A percentile compares a stretch with the other conserved stretches of the same genome.
phyloP scores from a whole-genome alignment of 1,140 invertebrate genomes.

The Aricia agestis region DNA sequence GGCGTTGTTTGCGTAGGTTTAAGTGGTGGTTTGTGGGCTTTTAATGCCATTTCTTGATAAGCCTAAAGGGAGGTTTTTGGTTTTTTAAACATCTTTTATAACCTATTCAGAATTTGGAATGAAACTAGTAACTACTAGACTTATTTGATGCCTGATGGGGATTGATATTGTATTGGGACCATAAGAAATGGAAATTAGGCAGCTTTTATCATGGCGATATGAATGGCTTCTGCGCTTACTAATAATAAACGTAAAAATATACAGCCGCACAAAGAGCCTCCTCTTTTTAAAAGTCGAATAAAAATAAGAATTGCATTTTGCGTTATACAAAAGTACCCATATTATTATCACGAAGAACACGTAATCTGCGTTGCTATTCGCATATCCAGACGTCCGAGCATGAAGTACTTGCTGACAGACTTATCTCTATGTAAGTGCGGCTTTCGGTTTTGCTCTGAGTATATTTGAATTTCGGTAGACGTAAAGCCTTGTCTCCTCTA shows the following conservation, averaged over 20 bases:
- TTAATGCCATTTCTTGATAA: too few relatives aligned
- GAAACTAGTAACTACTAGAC: too few relatives aligned
- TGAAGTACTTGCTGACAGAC: background rate
- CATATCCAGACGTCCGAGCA: background rate
- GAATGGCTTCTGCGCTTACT: too few relatives aligned
- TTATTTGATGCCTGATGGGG: too few relatives aligned
- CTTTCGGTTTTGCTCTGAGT: background rate
- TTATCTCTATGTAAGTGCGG: background rate
- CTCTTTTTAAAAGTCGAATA: background rate
- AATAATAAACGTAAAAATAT: too few relatives aligned
- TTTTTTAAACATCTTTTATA: too few relatives aligned
- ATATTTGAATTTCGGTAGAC: constrained; percentile 6
- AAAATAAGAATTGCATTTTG: background rate
- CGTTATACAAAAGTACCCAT: background rate
- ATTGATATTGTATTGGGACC: too few relatives aligned
- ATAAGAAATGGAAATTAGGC: too few relatives aligned
- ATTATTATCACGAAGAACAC: background rate
- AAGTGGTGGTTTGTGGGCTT: background rate
- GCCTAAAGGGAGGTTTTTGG: too few relatives aligned
- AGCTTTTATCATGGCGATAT: too few relatives aligned
- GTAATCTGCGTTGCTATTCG: background rate
- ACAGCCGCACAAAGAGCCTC: too few relatives aligned
- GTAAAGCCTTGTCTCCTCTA: background rate
- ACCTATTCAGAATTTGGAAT: too few relatives aligned
- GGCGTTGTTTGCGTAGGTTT: background rate